Conservation (phyloP, 2,888 invertebrate genomes). For the Byasa hedistus region DNA sequence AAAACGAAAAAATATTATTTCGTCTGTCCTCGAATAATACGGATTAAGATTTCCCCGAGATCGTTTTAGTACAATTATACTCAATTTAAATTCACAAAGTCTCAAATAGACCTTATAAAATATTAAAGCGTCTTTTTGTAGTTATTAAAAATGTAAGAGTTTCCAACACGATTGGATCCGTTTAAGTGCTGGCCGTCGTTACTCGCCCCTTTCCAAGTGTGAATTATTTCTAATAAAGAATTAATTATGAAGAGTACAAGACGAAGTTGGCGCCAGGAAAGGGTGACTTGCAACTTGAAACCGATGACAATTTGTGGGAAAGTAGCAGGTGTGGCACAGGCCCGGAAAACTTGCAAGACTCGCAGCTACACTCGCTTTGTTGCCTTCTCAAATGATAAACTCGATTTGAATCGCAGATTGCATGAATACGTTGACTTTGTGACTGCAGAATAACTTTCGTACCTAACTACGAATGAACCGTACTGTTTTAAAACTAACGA, state of each 20-base stretch:
- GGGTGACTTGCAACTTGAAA: conserved; percentile 66
- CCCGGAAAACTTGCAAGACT: conserved; percentile 61
- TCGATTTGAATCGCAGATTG: conserved; percentile 77
- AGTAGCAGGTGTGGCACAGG: conserved; percentile 69
- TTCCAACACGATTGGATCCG: conserved; percentile 74
- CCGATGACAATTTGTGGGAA: conserved; percentile 77
- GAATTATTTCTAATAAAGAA: conserved; percentile 78
- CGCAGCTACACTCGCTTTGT: conserved; percentile 68
- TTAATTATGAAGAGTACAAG: conserved; percentile 76
- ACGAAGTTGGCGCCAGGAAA: conserved; percentile 59
- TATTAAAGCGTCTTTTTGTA: conserved; percentile 24
- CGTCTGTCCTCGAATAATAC: neutral
- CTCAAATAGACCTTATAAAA: conserved; percentile 16
- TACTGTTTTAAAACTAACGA: conserved; percentile 24
- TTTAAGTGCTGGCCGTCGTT: conserved; percentile 71
- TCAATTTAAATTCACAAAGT: conserved; percentile 11
- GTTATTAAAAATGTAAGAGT: conserved; percentile 74
- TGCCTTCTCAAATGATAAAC: conserved; percentile 74
- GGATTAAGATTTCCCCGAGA: neutral
- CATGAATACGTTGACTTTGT: conserved; percentile 44
- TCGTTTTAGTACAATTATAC: neutral
- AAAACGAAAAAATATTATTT: neutral
- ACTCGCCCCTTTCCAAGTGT: conserved; percentile 67
- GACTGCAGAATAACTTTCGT: conserved; percentile 19
- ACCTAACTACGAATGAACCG: conserved; percentile 12